phyloP scores from a whole-genome alignment of 2,888 invertebrate species.

The Rapana venosa region DNA sequence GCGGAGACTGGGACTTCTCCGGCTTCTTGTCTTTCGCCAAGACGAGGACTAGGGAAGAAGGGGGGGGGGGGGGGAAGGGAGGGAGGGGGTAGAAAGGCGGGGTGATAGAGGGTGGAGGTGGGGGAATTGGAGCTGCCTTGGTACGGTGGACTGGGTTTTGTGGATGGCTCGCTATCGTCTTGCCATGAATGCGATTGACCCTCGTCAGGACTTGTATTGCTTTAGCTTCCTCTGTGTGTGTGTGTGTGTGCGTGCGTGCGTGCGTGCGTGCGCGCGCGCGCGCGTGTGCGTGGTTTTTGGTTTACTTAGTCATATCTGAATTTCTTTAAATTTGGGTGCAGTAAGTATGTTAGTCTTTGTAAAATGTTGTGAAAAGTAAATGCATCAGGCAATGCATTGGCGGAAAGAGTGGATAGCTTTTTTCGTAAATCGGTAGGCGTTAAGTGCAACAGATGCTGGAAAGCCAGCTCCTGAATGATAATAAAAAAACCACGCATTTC shows the following conservation, averaged over 20 bases:
- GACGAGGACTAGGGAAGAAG: background rate
- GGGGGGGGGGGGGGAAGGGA: background rate
- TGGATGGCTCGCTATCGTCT: background rate
- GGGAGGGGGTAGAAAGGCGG: background rate
- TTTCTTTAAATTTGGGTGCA: background rate
- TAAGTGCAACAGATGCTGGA: no score
- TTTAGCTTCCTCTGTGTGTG: background rate
- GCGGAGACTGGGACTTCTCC: background rate
- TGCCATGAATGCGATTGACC: background rate
- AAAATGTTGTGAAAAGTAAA: no score
- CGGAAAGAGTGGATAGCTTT: no score
- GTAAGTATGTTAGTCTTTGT: background rate
- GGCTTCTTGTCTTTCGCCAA: background rate
- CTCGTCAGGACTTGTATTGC: no score
- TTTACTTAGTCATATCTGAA: background rate
- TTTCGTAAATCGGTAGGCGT: no score
- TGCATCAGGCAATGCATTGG: no score
- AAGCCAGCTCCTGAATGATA: no score
- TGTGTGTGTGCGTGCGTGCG: background rate
- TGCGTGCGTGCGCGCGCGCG: background rate
- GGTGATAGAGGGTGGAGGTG: background rate
- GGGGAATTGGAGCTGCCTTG: background rate
- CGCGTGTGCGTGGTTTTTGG: background rate
- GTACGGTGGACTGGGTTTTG: background rate
- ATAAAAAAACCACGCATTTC: no score